phyloP scores from a whole-genome alignment of 2,888 invertebrate genomes.

The Dryomyza anilis region DNA sequence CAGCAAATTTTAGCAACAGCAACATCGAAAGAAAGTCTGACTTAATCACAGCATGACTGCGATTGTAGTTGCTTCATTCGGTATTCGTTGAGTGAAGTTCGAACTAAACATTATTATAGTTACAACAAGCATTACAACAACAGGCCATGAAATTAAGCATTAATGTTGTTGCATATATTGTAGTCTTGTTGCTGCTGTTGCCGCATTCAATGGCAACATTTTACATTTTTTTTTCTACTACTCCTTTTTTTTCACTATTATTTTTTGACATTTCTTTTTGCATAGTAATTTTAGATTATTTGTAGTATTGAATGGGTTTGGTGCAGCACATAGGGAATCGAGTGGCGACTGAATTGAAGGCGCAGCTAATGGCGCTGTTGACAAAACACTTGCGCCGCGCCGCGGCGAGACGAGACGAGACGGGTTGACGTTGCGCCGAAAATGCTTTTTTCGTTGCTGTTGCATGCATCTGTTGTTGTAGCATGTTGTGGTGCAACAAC shows the following conservation, averaged over 20 bases:
- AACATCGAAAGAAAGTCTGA: too few relatives aligned
- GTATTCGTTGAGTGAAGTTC: conserved; percentile 15
- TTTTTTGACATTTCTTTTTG: neutral
- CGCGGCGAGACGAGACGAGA: too few relatives aligned
- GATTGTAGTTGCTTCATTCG: conserved; percentile 7
- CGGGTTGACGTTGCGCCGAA: neutral
- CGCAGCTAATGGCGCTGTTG: conserved; percentile 22
- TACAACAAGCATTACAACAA: conserved; percentile 4
- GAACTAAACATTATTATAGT: conserved; percentile 8
- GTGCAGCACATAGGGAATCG: too few relatives aligned
- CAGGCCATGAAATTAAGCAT: too few relatives aligned
- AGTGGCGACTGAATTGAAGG: neutral
- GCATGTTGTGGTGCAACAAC: neutral
- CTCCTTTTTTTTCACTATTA: too few relatives aligned
- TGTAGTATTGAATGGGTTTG: neutral
- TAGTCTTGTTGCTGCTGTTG: too few relatives aligned
- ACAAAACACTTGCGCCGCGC: conserved; percentile 21
- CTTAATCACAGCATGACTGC: too few relatives aligned
- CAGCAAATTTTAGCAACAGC: too few relatives aligned
- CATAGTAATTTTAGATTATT: conserved; percentile 10
- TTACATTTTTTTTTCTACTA: too few relatives aligned
- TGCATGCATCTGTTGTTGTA: neutral
- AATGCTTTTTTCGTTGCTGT: neutral
- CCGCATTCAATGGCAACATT: too few relatives aligned
- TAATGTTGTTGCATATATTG: neutral